phyloP scores from a whole-genome alignment of 2,113 vertebrate genomes.

The Plecotus auritus region DNA sequence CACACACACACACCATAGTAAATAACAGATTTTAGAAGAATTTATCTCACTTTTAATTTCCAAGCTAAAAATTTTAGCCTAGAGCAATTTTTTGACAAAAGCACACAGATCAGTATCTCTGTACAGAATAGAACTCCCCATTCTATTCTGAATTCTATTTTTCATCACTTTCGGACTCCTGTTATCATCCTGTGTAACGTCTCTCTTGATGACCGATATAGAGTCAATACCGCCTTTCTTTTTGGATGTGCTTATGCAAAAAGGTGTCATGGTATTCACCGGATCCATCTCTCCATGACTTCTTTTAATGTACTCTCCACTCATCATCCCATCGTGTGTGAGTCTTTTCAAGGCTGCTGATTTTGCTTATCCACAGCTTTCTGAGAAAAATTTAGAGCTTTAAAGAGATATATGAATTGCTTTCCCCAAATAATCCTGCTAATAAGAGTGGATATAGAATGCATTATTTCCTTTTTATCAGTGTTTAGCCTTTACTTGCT shows the following conservation, averaged over 20 bases:
- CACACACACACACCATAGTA: neutral
- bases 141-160: neutral
- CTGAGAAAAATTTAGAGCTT: neutral
- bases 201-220: neutral
- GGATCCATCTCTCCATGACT: neutral
- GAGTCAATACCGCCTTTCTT: neutral
- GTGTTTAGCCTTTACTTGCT: neutral
- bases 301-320: neutral
- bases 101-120: neutral
- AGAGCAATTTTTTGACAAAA: neutral
- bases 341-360: neutral
- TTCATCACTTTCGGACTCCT: neutral
- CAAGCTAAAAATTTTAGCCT: neutral
- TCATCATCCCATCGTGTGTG: neutral
- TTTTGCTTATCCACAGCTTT: neutral
- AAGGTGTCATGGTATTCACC: too few relatives aligned
- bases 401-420: neutral
- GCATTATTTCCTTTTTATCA: neutral
- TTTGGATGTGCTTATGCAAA: neutral
- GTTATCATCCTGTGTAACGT: neutral
- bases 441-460: neutral
- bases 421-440: neutral
- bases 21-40: neutral
- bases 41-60: neutral
- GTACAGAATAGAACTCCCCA: neutral